Base-by-base conservation (phyloP, 2,113 vertebrate genomes). In the Rhynchomys soricoides region DNA sequence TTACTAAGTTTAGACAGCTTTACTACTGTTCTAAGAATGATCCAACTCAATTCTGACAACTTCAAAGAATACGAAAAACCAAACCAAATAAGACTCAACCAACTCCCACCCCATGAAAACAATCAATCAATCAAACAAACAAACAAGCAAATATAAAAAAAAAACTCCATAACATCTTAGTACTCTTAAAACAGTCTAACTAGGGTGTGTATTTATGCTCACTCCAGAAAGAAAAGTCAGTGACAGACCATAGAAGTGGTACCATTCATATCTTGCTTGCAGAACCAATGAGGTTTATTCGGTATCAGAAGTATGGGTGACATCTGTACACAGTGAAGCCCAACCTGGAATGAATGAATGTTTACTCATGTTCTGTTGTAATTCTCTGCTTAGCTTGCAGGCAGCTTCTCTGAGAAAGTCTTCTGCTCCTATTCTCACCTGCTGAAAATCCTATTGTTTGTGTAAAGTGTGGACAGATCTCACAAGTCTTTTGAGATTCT, bases 1-100 rank as follows among this genome's bases (percentile, higher is more conserved):
- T 83, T 91, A 40, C 3, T 57, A 13, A 66, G 15, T 64, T 78
- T 83, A 26, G 7, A 83, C 64, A 59, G 29, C 22, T 50, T 75
- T 45, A 15, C 4, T 90, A 3, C 37, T 71, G 88, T 77, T 40
- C 29, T 74, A 73, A 82, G 79, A 88, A 74, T 50, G 52, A 29
- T 52, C 19, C 5, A 48, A 26, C 19, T 86, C 87, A 16, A 26
- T 55, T 95, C 92, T 78, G n/a, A 91, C 93, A 86, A 96, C 11
- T 92, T 82, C 7, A 95, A 55, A 0, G 24, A 75, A 62, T 89
- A 89, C 1, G 62, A 73, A 87, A 78, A 26, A 43, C 21, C 16
- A 64, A 22, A 22, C 4, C 22, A 75, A 75, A 75, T 22, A 45
- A 45, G n/a, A 71, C 37, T 7, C 70, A 71, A 71, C 6, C 34